Conservation (phyloP, 1,140 invertebrate genomes). For the Camponotus pennsylvanicus region DNA sequence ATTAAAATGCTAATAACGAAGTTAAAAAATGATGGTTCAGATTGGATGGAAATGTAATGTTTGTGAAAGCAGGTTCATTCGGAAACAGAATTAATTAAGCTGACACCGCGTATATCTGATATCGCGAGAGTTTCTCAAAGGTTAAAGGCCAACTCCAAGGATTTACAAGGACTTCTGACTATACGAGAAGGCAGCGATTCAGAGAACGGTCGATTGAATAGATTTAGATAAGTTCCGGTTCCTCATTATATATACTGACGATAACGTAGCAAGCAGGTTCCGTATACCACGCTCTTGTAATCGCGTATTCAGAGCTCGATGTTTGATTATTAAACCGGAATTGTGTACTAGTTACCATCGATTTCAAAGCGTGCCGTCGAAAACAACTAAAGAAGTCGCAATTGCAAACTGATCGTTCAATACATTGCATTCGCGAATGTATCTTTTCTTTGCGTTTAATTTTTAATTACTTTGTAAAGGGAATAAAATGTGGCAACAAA, state of each 20-base stretch:
- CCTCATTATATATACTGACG: slow-evolving; percentile 10
- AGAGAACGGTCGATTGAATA: slow-evolving; percentile 26
- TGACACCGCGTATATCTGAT: slow-evolving; percentile 13
- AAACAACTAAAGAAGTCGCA: neutral
- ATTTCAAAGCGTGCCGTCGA: neutral
- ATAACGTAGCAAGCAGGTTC: neutral
- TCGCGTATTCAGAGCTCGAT: slow-evolving; percentile 4
- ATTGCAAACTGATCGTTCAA: neutral
- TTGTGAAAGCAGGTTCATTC: slow-evolving; percentile 24
- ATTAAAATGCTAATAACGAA: neutral
- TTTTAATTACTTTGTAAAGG: neutral
- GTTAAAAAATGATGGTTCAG: slow-evolving; percentile 2
- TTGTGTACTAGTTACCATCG: neutral
- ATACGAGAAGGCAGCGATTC: slow-evolving; percentile 11
- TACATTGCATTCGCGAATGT: neutral
- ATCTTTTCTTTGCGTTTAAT: neutral
- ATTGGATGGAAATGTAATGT: neutral
- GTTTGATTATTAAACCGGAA: neutral
- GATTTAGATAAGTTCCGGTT: slow-evolving; percentile 24
- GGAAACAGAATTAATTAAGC: slow-evolving; percentile 49
- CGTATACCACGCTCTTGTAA: neutral
- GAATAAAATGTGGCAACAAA: neutral
- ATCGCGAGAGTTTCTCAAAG: slow-evolving; percentile 37
- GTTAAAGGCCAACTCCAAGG: slow-evolving; percentile 38
- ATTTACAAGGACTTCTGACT: slow-evolving; percentile 50